These are phyloP conservation scores for Climacteris rufus DNA, from an alignment of 2,113 vertebrate species.

Conservation along the genomic window DNA sequence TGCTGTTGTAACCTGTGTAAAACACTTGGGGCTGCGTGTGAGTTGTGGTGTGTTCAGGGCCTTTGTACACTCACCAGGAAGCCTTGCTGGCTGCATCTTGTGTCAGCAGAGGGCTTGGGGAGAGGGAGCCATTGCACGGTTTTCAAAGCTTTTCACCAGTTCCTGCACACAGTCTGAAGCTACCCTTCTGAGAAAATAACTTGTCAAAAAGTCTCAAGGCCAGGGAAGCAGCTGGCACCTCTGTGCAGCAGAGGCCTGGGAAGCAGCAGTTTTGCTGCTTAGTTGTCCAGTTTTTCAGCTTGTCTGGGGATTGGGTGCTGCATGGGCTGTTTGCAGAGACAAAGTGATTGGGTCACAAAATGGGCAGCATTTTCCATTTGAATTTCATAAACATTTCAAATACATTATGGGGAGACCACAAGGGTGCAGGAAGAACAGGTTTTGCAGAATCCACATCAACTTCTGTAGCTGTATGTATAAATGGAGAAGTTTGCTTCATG, in stretches of 20 bases:
- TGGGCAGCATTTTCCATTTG: background rate
- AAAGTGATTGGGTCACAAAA: background rate
- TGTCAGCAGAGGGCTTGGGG: background rate
- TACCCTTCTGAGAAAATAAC: background rate
- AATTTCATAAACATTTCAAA: fast-evolving
- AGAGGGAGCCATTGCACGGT: background rate
- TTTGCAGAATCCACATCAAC: background rate
- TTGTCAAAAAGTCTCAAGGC: background rate
- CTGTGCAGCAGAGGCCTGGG: too few species aligned
- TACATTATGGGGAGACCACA: fast-evolving
- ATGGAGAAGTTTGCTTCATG: background rate
- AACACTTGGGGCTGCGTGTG: fast-evolving
- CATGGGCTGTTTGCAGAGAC: background rate
- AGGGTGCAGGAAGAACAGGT: background rate
- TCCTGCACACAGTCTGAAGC: too few species aligned
- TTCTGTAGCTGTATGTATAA: background rate
- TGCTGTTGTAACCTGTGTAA: background rate
- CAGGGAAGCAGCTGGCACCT: background rate
- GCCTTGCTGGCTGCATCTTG: fast-evolving
- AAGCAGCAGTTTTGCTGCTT: background rate
- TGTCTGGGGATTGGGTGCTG: background rate
- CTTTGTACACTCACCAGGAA: background rate
- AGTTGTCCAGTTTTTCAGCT: background rate
- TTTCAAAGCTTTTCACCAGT: background rate
- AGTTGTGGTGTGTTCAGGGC: background rate